Evolutionary conservation across 2,113 vertebrate genomes (phyloP).

Genomic region (Indicator indicator): DNA sequence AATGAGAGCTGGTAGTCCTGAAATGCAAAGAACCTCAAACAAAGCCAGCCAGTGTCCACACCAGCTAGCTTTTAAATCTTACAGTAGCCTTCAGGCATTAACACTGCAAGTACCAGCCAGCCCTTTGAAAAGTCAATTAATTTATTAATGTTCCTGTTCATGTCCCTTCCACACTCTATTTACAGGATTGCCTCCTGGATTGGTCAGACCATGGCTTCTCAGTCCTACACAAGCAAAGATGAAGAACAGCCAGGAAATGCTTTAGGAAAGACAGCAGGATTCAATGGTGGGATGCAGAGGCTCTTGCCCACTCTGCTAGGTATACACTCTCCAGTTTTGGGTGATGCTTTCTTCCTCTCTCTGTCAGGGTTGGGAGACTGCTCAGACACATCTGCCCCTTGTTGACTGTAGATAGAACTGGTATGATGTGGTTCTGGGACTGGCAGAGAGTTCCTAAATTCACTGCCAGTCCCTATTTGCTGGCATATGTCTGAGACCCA

Average conservation of each 20-base stretch:
- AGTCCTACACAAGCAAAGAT: background rate
- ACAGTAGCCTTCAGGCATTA: conserved; percentile 42
- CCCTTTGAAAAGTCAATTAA: conserved; percentile 17
- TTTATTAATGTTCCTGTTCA: conserved; percentile 35
- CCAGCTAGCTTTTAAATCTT: conserved; percentile 18
- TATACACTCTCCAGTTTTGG: background rate
- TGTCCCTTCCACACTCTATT: background rate
- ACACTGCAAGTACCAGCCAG: background rate
- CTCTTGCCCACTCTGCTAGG: background rate
- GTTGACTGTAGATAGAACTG: background rate
- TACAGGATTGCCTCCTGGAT: background rate
- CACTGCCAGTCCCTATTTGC: background rate
- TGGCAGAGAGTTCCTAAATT: background rate
- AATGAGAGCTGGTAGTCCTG: conserved; percentile 17
- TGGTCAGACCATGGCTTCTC: background rate
- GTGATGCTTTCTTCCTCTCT: background rate
- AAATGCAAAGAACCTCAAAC: background rate
- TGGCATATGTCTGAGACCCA: background rate
- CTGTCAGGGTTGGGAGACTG: background rate
- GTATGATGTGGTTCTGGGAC: background rate
- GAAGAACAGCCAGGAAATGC: background rate
- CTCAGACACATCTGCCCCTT: background rate
- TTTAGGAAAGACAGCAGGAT: background rate
- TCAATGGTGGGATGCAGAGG: background rate
- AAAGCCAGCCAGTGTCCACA: conserved; percentile 42